These are phyloP conservation scores for Ptilodon capucinus DNA, from an alignment of 2,888 invertebrate species.

Conservation along the genomic window DNA sequence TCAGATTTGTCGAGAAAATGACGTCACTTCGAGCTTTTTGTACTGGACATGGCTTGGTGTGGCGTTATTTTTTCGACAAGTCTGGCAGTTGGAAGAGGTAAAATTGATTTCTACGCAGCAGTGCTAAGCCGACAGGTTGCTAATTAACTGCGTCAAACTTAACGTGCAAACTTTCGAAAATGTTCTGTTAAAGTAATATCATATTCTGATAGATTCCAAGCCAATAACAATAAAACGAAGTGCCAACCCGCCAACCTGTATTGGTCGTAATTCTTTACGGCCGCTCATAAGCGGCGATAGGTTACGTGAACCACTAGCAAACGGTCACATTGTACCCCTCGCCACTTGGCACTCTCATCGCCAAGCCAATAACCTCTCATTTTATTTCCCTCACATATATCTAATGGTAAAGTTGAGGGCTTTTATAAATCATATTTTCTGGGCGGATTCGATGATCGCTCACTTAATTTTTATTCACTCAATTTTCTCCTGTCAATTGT, in stretches of 20 bases:
- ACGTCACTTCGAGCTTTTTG: too few species aligned
- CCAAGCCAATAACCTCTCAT: slow-evolving; percentile 41
- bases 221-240: neutral
- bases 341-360: slow-evolving; percentile 4
- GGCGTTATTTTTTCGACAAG: too few species aligned
- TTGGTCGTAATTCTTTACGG: neutral
- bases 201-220: neutral
- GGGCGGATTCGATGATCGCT: slow-evolving; percentile 27
- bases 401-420: slow-evolving; percentile 33
- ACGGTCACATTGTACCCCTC: neutral
- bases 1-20: too few species aligned
- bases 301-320: neutral
- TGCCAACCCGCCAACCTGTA: neutral
- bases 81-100: too few species aligned
- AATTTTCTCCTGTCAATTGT: slow-evolving; percentile 22
- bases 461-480: slow-evolving; percentile 29
- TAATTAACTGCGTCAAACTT: too few species aligned
- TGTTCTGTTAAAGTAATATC: neutral
- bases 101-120: too few species aligned
- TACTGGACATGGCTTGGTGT: too few species aligned
- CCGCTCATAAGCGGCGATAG: neutral
- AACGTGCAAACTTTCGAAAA: too few species aligned
- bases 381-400: slow-evolving; percentile 35
- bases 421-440: slow-evolving; percentile 42
- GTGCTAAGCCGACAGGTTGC: too few species aligned